Evolutionary conservation across 2,113 vertebrate genomes (phyloP).

Genomic region (Phaethornis superciliosus): DNA sequence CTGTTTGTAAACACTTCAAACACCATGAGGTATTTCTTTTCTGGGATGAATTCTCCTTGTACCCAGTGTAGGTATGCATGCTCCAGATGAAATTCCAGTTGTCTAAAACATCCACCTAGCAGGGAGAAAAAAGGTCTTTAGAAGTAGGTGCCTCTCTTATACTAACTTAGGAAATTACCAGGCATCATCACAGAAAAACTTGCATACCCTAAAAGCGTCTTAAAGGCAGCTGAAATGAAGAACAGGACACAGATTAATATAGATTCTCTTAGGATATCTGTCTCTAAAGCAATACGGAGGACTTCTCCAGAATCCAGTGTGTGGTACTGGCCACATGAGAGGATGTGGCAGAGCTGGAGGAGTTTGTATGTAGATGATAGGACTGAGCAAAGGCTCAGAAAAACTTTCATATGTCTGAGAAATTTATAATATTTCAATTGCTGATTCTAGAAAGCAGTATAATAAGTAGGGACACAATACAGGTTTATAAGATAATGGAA

Average conservation of each 20-base stretch:
- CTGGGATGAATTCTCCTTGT: neutral
- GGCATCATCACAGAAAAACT: neutral
- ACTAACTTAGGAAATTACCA: neutral
- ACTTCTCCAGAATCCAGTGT: neutral
- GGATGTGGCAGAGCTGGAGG: neutral
- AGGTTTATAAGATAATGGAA: neutral
- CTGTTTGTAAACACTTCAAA: neutral
- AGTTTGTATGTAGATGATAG: neutral
- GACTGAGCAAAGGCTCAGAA: neutral
- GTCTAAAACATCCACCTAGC: neutral
- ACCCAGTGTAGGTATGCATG: neutral
- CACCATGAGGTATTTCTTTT: neutral
- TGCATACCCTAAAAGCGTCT: neutral
- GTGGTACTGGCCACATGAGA: fast-evolving
- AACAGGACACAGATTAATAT: neutral
- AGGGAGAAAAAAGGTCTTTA: neutral
- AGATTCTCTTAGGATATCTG: neutral
- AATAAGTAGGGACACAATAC: neutral
- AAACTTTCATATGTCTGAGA: neutral
- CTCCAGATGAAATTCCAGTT: neutral
- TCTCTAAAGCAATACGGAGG: neutral
- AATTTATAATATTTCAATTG: neutral
- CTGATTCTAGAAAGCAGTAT: neutral
- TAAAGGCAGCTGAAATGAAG: neutral
- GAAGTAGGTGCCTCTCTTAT: neutral